These are phyloP conservation scores for Echinops telfairi DNA, from an alignment of 2,113 vertebrate species.

Conservation along the genomic window DNA sequence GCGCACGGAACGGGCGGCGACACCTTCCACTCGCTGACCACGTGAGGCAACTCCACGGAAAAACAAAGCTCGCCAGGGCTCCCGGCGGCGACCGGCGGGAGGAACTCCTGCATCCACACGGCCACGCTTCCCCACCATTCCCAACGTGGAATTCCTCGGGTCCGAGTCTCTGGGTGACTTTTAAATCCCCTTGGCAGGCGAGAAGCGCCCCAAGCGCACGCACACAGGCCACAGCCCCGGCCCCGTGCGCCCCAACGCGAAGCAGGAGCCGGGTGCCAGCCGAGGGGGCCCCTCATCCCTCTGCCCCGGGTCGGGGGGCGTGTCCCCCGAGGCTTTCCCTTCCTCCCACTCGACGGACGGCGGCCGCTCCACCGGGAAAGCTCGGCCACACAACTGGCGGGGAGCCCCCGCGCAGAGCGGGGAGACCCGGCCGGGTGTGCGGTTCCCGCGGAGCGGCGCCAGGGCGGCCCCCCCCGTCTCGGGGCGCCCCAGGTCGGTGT, in stretches of 20 bases:
- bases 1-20: not conserved
- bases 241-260: not conserved
- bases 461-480: not conserved
- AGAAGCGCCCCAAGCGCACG: not conserved
- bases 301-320: conserved; percentile 68
- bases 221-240: conserved; percentile 38
- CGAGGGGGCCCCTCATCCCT: conserved; percentile 27
- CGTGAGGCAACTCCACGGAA: conserved; percentile 42
- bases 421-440: not conserved
- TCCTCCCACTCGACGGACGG: conserved; percentile 40
- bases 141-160: conserved; percentile 16
- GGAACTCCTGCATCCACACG: conserved; percentile 45
- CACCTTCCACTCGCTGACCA: conserved; percentile 44
- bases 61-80: conserved; percentile 47
- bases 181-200: conserved; percentile 42
- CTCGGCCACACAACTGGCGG: conserved; percentile 28
- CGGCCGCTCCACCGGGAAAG: conserved; percentile 45
- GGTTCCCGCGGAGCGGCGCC: not conserved
- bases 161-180: conserved; percentile 21
- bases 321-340: conserved; percentile 73
- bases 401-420: not conserved
- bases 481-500: conserved; percentile 62
- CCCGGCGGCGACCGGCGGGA: conserved; percentile 39
- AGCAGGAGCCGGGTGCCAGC: conserved; percentile 1
- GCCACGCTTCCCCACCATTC: conserved; percentile 24